Evolutionary conservation across 2,888 invertebrate genomes (phyloP).

Genomic region (Proisotoma minuta): DNA sequence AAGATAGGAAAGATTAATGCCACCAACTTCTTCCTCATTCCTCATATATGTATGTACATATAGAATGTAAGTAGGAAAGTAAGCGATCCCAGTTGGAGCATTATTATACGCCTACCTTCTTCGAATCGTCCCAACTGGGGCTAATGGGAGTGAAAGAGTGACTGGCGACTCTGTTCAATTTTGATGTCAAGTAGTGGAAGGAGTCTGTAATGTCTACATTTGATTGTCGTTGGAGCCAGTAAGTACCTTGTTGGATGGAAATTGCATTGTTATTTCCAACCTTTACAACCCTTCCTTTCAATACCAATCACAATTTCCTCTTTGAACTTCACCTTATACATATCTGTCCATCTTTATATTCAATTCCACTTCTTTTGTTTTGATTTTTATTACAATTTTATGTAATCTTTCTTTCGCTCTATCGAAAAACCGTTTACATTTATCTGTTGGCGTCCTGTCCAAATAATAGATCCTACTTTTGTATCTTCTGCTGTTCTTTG

Average conservation of each 20-base stretch:
- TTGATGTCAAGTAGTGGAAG: too few species aligned
- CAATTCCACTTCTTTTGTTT: constrained; percentile 1
- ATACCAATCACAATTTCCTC: constrained; percentile 6
- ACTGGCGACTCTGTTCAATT: too few species aligned
- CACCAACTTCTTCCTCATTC: too few species aligned
- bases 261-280: constrained; percentile 4
- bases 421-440: too few species aligned
- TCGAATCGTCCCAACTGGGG: not conserved
- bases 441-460: too few species aligned
- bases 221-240: constrained; percentile 1
- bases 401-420: not conserved
- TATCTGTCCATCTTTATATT: not conserved
- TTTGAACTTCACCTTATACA: not conserved
- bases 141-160: not conserved
- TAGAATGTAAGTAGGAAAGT: too few species aligned
- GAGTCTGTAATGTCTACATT: not conserved
- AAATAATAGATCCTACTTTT: not conserved
- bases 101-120: not conserved
- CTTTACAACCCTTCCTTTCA: constrained; percentile 4
- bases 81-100: not conserved
- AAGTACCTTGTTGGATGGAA: constrained; percentile 2
- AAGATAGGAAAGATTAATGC: constrained; percentile 2
- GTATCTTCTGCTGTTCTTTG: too few species aligned
- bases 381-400: constrained; percentile 3
- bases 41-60: too few species aligned